Evolutionary conservation across 2,113 vertebrate species (phyloP), one percentile per base, ranked within the genome.

Genomic region (Halcyon senegalensis): DNA sequence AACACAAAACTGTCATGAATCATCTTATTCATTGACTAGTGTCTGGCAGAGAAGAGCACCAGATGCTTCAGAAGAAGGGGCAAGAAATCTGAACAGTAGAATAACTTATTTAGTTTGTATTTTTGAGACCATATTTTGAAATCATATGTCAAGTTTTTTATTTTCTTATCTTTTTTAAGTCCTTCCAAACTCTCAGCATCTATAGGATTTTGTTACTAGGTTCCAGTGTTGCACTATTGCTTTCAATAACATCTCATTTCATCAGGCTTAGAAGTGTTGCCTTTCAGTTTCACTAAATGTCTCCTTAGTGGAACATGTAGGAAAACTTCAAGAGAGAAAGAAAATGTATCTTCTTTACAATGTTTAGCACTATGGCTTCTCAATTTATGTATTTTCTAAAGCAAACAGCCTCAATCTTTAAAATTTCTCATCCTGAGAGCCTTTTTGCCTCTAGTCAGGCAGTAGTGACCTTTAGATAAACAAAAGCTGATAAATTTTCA

Each of bases 381-480:
- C 84, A 87, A 75, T 92, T 86, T 13, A 68, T 37, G 16, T 23
- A 55, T 84, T 89, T 90, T 53, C 51, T 76, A 66, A 79, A 66
- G 48, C 16, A 88, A 79, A 89, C 28, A 69, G 25, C 24, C 19
- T 64, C 48, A 81, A 3, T 79, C 80, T 89, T 87, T 48, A 73
- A 92, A 90, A 89, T 50, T 56, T 87, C 21, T 82, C 28, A 87
- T 93, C 58, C 28, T 81, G 43, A 72, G 89, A 84, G 28, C 28
- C 8, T 90, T 74, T 79, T 84, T 78, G 68, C 72, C 46, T 91
- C 64, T 79, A 28, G 33, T 94, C 58, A 46, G 18, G 46, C 46
- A 76, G 17, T 44, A 53, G 5, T 91, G 86, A 95, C 86, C 64
- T 90, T 92, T 62, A 93, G 73, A 90, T 73, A 94, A 96, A 94